Evolutionary conservation across 2,113 vertebrate genomes (phyloP), one percentile per base, ranked within the genome.

Genomic region (Cephalopterus ornatus): DNA sequence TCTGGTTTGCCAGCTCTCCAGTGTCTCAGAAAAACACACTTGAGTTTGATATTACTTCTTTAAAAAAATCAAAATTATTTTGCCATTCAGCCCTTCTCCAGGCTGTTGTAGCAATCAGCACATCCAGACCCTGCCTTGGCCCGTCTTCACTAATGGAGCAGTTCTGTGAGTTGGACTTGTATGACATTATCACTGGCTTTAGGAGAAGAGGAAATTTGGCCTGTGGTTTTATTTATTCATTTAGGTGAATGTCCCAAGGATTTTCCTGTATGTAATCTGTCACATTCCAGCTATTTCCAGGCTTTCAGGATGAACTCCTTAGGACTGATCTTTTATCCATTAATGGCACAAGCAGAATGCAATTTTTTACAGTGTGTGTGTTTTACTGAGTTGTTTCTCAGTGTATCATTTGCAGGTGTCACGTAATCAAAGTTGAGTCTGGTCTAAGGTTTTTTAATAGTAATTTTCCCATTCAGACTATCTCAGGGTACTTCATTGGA

Each of bases 351-450:
- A 42, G 26, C 23, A 78, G 32, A 61, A 14, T 5, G 42, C 6
- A 0, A 4, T 11, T 73, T 66, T 56, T 5, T 6, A 22, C 5
- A 21, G 0, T 32, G 2, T 56, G 14, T 75, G 35, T 73, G 4
- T 66, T 47, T 91, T 86, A 86, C 42, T 67, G 79, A 77, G 46
- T 39, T 80, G 37, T 79, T 93, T 92, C 72, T 70, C 41, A 62
- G 68, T 21, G 7, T 76, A 86, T 77, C 37, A 39, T 85, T 88
- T 93, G n/a, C 59, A 88, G 67, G 59, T 94, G 68, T 80, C 67
- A 83, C 80, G 55, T 88, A 94, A 94, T 90, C 92, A 88, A 93
- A 92, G 56, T 88, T 94, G 71, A 92, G 88, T 35, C 32, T 71
- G 83, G 67, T 50, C 55, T 66, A 56, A 61, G 53, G 37, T 72